These are phyloP conservation scores for Antechinus flavipes DNA, from an alignment of 2,113 vertebrate genomes.

Conservation along the genomic window DNA sequence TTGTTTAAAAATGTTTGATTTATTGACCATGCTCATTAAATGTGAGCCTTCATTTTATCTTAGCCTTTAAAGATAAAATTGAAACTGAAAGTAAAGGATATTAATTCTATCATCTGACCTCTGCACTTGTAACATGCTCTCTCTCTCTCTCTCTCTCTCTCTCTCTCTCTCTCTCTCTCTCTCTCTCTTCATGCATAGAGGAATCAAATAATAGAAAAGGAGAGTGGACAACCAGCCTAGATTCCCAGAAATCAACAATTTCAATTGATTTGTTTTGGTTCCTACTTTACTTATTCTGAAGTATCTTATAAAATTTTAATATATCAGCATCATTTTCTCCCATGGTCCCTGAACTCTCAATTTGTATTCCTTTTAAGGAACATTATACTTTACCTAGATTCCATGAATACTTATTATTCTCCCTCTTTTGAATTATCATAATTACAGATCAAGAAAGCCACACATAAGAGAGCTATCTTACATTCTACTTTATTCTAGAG, in stretches of 20 bases:
- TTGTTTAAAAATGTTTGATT: not conserved
- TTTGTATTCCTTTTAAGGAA: not conserved
- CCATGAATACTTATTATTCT: too few species aligned
- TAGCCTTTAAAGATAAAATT: not conserved
- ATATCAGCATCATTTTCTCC: not conserved
- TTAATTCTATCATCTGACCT: not conserved
- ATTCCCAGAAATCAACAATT: not conserved
- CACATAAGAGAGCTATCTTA: too few species aligned
- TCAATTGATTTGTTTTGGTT: not conserved
- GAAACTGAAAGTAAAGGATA: slow-evolving; percentile 32
- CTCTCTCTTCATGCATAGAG: not conserved
- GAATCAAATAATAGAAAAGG: not conserved
- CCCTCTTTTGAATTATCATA: too few species aligned
- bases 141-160: not conserved
- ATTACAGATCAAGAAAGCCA: too few species aligned
- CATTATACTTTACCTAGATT: not conserved
- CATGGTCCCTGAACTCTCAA: not conserved
- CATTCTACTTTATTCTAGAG: too few species aligned
- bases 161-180: not conserved
- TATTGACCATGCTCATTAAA: not conserved
- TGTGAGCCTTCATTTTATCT: not conserved
- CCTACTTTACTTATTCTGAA: not conserved
- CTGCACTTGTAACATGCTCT: not conserved
- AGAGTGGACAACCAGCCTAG: not conserved
- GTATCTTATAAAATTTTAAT: not conserved